A percentile compares a stretch with the other conserved stretches of the same genome.
Evolutionary conservation across 2,113 vertebrate genomes (phyloP).

Genomic region (Cyanocitta stelleri): DNA sequence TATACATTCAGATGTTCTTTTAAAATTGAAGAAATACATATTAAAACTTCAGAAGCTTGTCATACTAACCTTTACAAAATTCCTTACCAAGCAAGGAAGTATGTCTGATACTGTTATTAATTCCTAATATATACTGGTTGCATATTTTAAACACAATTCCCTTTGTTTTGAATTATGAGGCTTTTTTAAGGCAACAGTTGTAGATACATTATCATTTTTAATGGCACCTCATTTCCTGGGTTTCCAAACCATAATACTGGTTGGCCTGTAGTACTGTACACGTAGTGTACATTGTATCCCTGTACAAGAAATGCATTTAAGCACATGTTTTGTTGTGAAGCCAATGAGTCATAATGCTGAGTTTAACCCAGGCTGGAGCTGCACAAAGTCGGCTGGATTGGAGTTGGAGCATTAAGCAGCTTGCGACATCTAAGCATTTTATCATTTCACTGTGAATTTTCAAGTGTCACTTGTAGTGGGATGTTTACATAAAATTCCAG

Average conservation of each 20-base stretch:
- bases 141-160: neutral
- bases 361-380: neutral
- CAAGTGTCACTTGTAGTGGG: neutral
- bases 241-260: neutral
- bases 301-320: neutral
- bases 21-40: neutral
- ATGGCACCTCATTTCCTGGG: neutral
- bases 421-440: neutral
- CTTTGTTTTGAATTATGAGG: neutral
- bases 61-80: neutral
- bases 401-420: neutral
- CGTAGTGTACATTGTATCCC: neutral
- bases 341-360: accelerated
- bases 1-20: neutral
- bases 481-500: neutral
- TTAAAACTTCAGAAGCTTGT: constrained; percentile 12
- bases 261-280: neutral
- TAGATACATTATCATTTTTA: neutral
- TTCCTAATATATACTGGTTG: neutral
- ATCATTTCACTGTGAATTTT: neutral
- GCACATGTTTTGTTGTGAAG: neutral
- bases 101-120: neutral
- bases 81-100: neutral
- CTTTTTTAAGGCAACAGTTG: neutral
- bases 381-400: neutral